phyloP scores from a whole-genome alignment of 1,140 invertebrate species.

The Gonatopus flavifemur region DNA sequence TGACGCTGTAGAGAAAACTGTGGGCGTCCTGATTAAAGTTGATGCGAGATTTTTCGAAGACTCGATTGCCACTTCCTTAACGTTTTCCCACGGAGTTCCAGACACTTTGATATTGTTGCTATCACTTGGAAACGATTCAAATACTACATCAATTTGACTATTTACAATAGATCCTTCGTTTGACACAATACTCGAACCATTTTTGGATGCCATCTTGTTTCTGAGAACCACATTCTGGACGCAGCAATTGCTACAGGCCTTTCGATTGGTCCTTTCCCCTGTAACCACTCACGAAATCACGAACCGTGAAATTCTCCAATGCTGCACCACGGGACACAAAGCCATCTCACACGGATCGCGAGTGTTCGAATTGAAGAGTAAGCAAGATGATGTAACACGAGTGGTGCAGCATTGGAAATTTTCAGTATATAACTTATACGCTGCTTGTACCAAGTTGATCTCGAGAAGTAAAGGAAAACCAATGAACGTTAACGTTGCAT shows the following conservation, averaged over 20 bases:
- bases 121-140: conserved; percentile 16
- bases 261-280: conserved; percentile 8
- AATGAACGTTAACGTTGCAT: too few species aligned
- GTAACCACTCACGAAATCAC: too few species aligned
- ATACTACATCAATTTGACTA: conserved; percentile 39
- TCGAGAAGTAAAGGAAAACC: too few species aligned
- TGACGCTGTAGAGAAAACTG: conserved; percentile 41
- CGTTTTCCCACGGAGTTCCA: conserved; percentile 13
- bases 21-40: conserved; percentile 46
- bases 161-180: conserved; percentile 54
- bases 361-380: too few species aligned
- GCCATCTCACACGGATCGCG: too few species aligned
- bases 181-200: conserved; percentile 53
- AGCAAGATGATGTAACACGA: too few species aligned
- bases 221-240: conserved; percentile 31
- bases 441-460: too few species aligned
- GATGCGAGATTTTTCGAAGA: conserved; percentile 11
- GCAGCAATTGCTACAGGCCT: conserved; percentile 24
- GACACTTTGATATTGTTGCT: conserved; percentile 7
- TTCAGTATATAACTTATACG: too few species aligned
- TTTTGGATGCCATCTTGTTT: conserved; percentile 61
- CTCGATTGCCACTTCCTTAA: conserved; percentile 18
- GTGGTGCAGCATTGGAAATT: too few species aligned
- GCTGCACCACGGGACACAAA: too few species aligned
- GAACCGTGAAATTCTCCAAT: too few species aligned